These are phyloP conservation scores for Pogonus chalceus DNA, from an alignment of 1,140 invertebrate species.

Conservation along the genomic window DNA sequence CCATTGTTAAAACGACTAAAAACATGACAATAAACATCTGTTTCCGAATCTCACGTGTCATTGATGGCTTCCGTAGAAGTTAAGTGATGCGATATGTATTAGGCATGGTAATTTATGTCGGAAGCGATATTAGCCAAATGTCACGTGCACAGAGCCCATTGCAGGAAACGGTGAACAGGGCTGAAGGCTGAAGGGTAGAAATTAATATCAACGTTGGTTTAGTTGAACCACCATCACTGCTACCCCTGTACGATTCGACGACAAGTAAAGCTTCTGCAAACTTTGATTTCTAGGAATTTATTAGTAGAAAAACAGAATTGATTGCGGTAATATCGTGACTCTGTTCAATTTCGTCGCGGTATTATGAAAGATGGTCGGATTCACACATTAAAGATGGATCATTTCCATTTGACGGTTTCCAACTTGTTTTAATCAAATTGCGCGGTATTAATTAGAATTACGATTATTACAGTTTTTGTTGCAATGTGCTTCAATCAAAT, in stretches of 20 bases:
- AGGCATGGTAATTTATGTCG: not conserved
- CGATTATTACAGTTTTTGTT: too few species aligned
- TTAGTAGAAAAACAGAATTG: not conserved
- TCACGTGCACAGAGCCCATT: not conserved
- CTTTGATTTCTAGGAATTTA: not conserved
- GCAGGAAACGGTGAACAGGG: not conserved
- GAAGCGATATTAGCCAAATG: not conserved
- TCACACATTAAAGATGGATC: too few species aligned
- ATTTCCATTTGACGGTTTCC: too few species aligned
- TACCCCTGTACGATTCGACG: too few species aligned
- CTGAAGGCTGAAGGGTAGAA: not conserved
- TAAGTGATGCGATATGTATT: not conserved
- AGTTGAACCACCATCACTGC: too few species aligned
- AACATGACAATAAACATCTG: not conserved
- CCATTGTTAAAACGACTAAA: not conserved
- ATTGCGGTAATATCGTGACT: not conserved
- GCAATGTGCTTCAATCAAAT: too few species aligned
- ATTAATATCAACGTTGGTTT: not conserved
- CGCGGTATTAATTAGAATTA: too few species aligned
- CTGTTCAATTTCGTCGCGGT: too few species aligned
- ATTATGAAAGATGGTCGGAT: too few species aligned
- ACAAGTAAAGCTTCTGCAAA: not conserved
- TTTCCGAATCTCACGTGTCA: not conserved
- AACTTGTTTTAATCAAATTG: too few species aligned
- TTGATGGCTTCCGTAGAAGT: not conserved